phyloP scores from a whole-genome alignment of 2,888 invertebrate species.

The Scrobipalpa atriplicella region DNA sequence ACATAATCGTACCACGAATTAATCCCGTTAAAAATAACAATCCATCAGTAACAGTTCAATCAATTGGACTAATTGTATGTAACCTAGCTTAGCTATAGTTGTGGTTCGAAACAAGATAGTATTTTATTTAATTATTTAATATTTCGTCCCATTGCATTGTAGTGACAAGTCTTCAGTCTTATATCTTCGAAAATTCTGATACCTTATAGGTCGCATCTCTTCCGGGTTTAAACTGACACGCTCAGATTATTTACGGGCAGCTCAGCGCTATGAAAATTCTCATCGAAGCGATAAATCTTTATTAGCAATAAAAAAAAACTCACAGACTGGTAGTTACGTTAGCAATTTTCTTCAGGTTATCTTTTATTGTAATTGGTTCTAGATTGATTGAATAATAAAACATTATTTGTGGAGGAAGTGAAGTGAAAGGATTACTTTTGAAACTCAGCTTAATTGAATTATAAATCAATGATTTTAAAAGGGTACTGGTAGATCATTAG shows the following conservation, averaged over 20 bases:
- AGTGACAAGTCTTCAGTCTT: no score
- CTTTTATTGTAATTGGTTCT: constrained; percentile 9
- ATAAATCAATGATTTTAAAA: constrained; percentile 1
- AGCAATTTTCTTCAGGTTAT: neutral
- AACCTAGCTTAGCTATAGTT: no score
- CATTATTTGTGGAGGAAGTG: neutral
- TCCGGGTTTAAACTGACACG: no score
- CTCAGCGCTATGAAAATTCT: constrained; percentile 74
- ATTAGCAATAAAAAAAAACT: constrained; percentile 61
- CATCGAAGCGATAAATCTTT: constrained; percentile 76
- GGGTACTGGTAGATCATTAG: neutral
- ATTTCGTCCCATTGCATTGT: no score
- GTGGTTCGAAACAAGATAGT: no score
- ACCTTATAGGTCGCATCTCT: no score
- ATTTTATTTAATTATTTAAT: no score
- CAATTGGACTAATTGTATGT: no score
- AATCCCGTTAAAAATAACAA: no score
- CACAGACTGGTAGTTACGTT: constrained; percentile 31
- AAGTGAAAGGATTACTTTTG: neutral
- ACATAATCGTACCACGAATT: no score
- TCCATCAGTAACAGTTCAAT: no score
- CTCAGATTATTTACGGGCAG: constrained; percentile 74
- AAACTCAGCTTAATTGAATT: neutral
- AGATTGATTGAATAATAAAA: neutral
- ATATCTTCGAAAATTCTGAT: no score